Evolutionary conservation across 2,113 vertebrate species (phyloP).

Genomic region (Prolemur simus): DNA sequence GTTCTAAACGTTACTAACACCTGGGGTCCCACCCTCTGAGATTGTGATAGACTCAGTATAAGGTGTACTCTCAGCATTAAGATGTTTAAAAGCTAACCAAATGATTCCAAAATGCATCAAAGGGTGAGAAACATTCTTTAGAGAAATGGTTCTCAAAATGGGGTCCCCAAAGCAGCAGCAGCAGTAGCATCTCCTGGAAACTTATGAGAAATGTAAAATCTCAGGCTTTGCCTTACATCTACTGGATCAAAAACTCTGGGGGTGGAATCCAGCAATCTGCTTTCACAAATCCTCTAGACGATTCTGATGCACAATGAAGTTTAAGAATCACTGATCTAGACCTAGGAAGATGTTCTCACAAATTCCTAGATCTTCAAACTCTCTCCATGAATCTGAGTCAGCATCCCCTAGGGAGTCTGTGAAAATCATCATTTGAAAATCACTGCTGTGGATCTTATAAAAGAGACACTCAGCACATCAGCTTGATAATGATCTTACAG

Average conservation of each 20-base stretch:
- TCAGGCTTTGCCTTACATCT: background rate
- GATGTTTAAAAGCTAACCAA: background rate
- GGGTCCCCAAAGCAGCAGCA: background rate
- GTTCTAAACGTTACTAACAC: background rate
- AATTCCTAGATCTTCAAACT: background rate
- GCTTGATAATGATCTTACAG: background rate
- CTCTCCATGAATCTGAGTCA: background rate
- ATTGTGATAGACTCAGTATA: background rate
- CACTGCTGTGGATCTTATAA: background rate
- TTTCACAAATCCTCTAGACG: background rate
- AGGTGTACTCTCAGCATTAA: background rate
- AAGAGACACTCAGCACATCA: background rate
- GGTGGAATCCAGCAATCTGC: background rate
- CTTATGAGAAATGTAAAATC: background rate
- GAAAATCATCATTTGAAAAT: background rate
- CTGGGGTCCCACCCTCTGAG: background rate
- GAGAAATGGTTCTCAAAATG: background rate
- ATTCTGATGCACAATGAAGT: background rate
- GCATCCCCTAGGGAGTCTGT: background rate
- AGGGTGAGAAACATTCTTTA: background rate
- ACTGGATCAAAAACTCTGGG: background rate
- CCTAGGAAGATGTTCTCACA: background rate
- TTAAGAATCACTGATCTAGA: background rate
- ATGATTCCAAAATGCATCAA: background rate
- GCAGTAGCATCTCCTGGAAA: background rate